Percentiles rank a stretch among this genome's conserved stretches.
phyloP scores from a whole-genome alignment of 2,888 invertebrate genomes.

The Trichopoda pennipes region DNA sequence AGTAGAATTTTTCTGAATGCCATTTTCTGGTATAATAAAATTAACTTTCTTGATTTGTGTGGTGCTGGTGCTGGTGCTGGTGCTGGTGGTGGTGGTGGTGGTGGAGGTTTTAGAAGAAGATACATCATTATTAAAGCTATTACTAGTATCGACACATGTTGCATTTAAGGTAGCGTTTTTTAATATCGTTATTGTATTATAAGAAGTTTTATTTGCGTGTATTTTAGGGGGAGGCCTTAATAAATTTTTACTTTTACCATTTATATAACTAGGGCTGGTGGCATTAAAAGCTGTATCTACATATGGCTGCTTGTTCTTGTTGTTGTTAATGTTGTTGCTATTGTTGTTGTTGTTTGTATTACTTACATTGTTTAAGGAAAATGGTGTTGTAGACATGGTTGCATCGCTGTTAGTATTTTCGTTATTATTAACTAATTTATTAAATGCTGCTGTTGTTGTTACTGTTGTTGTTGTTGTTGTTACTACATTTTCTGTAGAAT shows the following conservation, averaged over 20 bases:
- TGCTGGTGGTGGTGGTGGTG: not conserved
- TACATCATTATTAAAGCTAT: slow-evolving; percentile 57
- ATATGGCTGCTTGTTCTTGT: slow-evolving; percentile 54
- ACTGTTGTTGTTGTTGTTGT: too few species aligned
- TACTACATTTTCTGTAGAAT: slow-evolving; percentile 39
- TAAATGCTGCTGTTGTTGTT: slow-evolving; percentile 52
- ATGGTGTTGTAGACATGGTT: slow-evolving; percentile 48
- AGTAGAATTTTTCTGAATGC: slow-evolving; percentile 26
- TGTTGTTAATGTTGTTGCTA: not conserved
- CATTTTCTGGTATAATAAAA: slow-evolving; percentile 56
- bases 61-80: not conserved
- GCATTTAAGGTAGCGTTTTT: slow-evolving; percentile 34
- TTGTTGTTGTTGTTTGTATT: slow-evolving; percentile 48
- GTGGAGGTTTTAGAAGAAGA: not conserved
- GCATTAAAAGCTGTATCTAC: slow-evolving; percentile 56
- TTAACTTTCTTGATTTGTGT: slow-evolving; percentile 60
- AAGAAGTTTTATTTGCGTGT: slow-evolving; percentile 62
- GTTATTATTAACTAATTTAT: slow-evolving; percentile 50
- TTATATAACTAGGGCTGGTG: slow-evolving; percentile 22
- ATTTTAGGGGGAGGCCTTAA: slow-evolving; percentile 72
- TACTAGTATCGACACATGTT: slow-evolving; percentile 42
- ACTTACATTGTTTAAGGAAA: slow-evolving; percentile 71
- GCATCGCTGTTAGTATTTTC: slow-evolving; percentile 37
- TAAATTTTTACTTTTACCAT: slow-evolving; percentile 64
- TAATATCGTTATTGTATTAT: slow-evolving; percentile 44